Evolutionary conservation across 2,113 vertebrate genomes (phyloP).

Genomic region (Microcebus ravelobensis): DNA sequence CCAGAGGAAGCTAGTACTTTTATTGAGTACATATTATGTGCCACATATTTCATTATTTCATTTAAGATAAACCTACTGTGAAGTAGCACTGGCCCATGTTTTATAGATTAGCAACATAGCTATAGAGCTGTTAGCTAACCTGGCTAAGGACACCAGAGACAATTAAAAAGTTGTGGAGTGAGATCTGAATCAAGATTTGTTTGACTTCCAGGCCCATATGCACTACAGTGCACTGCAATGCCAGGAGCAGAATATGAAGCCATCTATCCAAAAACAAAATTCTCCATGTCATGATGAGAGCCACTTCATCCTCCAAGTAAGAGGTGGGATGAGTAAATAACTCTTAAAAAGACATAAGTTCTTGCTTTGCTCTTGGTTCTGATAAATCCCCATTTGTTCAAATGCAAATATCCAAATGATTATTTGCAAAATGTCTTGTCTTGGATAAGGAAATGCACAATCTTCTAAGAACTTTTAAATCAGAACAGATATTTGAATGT

Average conservation of each 20-base stretch:
- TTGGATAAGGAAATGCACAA: background rate
- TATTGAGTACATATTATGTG: background rate
- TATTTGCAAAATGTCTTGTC: conserved; percentile 47
- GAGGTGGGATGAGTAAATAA: background rate
- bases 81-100: background rate
- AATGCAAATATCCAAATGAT: background rate
- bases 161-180: conserved; percentile 27
- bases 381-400: conserved; percentile 15
- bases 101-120: conserved; percentile 34
- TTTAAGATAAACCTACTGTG: background rate
- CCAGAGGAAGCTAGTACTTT: background rate
- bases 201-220: background rate
- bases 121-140: conserved; percentile 6
- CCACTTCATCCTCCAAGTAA: background rate
- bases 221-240: background rate
- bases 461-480: conserved; percentile 34
- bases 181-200: background rate
- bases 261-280: background rate
- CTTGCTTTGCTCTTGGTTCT: conserved; percentile 3
- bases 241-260: background rate
- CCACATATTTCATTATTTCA: background rate
- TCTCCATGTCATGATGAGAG: background rate
- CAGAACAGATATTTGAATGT: background rate
- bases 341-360: background rate
- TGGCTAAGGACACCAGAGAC: background rate